Evolutionary conservation across 2,797 vertebrate species (phyloP).

Genomic region (Melopsittacus undulatus): DNA sequence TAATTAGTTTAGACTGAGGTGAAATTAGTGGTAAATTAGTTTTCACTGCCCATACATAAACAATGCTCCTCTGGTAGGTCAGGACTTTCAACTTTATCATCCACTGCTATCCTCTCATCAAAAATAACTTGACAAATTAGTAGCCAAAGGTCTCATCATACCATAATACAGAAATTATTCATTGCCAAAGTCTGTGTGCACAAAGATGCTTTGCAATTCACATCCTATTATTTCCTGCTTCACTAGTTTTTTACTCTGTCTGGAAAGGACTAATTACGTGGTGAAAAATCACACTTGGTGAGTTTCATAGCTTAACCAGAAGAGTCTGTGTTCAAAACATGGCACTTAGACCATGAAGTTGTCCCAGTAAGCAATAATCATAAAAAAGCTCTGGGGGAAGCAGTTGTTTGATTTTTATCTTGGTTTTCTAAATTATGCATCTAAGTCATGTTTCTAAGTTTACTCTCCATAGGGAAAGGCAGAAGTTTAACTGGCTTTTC

Average conservation of each 20-base stretch:
- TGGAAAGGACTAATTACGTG: not conserved
- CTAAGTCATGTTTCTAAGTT: conserved; percentile 32
- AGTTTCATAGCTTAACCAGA: not conserved
- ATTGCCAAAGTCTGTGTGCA: not conserved
- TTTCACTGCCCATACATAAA: not conserved
- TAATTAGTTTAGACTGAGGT: not conserved
- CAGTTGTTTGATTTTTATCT: conserved; percentile 39
- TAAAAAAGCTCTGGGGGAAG: not conserved
- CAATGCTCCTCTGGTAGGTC: not conserved
- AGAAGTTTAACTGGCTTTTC: not conserved
- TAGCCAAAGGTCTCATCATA: not conserved
- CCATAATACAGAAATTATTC: accelerated
- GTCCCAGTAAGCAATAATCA: not conserved
- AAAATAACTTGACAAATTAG: not conserved
- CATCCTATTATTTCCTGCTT: not conserved
- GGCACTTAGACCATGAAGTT: not conserved
- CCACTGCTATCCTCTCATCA: not conserved
- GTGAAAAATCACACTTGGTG: not conserved
- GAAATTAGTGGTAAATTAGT: not conserved
- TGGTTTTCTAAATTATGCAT: not conserved
- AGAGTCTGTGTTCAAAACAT: not conserved
- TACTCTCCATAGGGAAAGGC: not conserved
- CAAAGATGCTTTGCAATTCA: not conserved
- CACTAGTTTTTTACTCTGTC: not conserved
- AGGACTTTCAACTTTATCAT: not conserved